These are phyloP conservation scores for Phrixothrix hirtus DNA, from an alignment of 2,888 invertebrate species.

Conservation along the genomic window DNA sequence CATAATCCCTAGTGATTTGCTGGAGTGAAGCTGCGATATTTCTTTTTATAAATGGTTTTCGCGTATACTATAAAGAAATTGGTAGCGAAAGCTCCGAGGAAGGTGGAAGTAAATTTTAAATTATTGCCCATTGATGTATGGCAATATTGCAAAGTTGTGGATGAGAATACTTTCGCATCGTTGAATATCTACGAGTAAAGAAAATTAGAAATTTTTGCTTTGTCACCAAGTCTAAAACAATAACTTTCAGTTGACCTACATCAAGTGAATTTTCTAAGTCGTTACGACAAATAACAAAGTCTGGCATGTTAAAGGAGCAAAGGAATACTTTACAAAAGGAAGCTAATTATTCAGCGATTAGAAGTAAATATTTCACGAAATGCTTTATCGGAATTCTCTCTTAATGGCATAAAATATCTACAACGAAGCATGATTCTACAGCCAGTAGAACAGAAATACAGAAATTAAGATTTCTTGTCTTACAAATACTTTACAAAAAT, in stretches of 20 bases:
- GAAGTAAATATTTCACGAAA: no score
- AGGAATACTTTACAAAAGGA: no score
- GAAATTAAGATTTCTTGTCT: no score
- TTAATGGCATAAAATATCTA: no score
- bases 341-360: no score
- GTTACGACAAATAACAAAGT: background rate
- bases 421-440: no score
- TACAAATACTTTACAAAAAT: no score
- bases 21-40: constrained; percentile 20
- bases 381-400: no score
- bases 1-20: constrained; percentile 17
- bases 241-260: constrained; percentile 21
- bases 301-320: no score
- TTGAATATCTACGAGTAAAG: constrained; percentile 9
- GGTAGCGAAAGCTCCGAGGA: constrained; percentile 12
- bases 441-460: no score
- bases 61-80: constrained; percentile 18
- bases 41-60: constrained; percentile 23
- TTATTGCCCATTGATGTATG: constrained; percentile 20
- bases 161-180: constrained; percentile 20
- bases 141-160: constrained; percentile 19
- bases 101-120: constrained; percentile 24
- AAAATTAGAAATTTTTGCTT: constrained; percentile 26
- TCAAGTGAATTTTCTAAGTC: background rate
- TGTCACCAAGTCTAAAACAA: constrained; percentile 16